Conservation (phyloP, 2,113 vertebrate species). For the Trichomycterus rosablanca region DNA sequence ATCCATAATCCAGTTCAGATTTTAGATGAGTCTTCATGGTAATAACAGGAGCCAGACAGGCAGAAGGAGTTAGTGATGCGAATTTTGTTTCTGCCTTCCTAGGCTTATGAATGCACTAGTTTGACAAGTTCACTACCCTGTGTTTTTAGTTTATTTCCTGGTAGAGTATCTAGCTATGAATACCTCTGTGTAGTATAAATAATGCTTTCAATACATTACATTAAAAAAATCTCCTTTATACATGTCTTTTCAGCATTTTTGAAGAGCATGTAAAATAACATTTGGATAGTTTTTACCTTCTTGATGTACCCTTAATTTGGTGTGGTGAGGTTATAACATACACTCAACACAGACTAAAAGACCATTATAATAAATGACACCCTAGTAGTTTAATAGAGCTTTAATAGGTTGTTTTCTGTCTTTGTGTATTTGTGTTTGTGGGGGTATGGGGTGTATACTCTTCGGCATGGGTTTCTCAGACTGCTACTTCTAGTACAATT, state of each 20-base stretch:
- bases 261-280: conserved; percentile 1
- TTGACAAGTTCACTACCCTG: conserved; percentile 23
- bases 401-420: not conserved
- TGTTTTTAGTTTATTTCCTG: conserved; percentile 11
- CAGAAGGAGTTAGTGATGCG: conserved; percentile 72
- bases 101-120: conserved; percentile 59
- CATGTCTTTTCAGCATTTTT: not conserved
- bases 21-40: conserved; percentile 56
- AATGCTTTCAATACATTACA: not conserved
- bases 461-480: conserved; percentile 25
- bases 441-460: conserved; percentile 21
- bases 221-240: not conserved
- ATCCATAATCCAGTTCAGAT: conserved; percentile 47
- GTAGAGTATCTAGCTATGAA: not conserved
- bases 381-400: no score
- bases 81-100: conserved; percentile 79
- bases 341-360: not conserved
- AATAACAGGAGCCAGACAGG: conserved; percentile 74
- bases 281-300: not conserved
- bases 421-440: not conserved
- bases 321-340: not conserved
- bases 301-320: not conserved
- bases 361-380: not conserved
- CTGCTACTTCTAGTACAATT: conserved; percentile 43
- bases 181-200: not conserved